These are phyloP conservation scores for Ailuropoda melanoleuca DNA, from an alignment of 2,113 vertebrate species.

Conservation along the genomic window DNA sequence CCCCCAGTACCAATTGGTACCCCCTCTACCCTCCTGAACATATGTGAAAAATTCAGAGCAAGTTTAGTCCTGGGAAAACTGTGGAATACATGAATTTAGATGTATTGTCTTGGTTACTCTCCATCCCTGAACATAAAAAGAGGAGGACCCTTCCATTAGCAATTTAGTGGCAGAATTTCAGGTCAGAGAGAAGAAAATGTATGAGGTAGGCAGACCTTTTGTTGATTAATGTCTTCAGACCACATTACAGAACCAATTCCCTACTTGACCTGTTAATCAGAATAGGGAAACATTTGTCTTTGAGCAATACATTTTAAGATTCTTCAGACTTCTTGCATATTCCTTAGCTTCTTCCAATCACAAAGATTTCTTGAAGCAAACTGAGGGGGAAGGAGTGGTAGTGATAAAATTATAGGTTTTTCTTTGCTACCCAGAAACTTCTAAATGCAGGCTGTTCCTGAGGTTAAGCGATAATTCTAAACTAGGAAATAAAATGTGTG, in stretches of 20 bases:
- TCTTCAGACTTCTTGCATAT: neutral
- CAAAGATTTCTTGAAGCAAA: neutral
- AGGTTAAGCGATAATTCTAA: neutral
- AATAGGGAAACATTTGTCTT: neutral
- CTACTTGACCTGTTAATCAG: neutral
- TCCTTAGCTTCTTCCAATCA: neutral
- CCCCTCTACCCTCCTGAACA: neutral
- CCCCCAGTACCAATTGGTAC: neutral
- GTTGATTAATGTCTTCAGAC: slow-evolving; percentile 5
- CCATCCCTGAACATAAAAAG: neutral
- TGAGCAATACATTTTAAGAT: neutral
- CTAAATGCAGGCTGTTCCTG: neutral
- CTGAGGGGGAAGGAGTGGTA: neutral
- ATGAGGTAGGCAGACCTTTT: neutral
- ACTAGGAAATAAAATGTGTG: neutral
- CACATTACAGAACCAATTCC: neutral
- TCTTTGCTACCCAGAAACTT: neutral
- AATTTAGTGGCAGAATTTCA: neutral
- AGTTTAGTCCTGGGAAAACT: neutral
- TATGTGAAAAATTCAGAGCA: neutral
- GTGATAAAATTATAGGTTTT: neutral
- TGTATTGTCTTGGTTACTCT: neutral
- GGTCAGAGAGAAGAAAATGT: neutral
- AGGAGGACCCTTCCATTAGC: neutral
- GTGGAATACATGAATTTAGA: neutral